phyloP scores from a whole-genome alignment of 1,140 invertebrate genomes.

The Cyclina sinensis region DNA sequence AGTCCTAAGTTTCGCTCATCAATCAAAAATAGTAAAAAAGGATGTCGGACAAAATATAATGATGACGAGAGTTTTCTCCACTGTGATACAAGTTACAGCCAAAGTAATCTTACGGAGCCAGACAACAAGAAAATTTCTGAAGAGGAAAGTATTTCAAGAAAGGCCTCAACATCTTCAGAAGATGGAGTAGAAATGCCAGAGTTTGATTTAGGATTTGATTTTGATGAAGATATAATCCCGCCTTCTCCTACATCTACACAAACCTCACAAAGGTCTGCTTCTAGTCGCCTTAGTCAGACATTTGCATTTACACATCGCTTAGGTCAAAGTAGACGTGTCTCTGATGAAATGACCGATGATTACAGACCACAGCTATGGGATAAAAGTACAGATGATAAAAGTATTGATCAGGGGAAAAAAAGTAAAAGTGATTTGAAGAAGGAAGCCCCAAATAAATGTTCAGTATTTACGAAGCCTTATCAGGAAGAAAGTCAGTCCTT shows the following conservation, averaged over 20 bases:
- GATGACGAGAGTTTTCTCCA: too few species aligned
- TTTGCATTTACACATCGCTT: conserved; percentile 49
- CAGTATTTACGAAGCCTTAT: not conserved
- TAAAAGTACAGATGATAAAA: not conserved
- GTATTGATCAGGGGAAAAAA: not conserved
- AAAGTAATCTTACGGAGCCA: not conserved
- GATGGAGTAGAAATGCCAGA: conserved; percentile 50
- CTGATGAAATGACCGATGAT: not conserved
- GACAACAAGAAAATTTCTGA: not conserved
- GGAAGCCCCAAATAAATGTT: not conserved
- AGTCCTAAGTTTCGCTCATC: not conserved
- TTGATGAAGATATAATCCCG: conserved; percentile 65
- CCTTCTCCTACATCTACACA: conserved; percentile 53
- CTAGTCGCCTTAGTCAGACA: conserved; percentile 47
- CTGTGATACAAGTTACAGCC: too few species aligned
- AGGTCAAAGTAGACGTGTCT: not conserved
- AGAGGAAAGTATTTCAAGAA: conserved; percentile 11
- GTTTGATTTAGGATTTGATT: conserved; percentile 66
- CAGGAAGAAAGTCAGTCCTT: conserved; percentile 28
- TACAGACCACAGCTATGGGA: not conserved
- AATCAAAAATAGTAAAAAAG: not conserved
- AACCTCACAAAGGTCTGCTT: conserved; percentile 42
- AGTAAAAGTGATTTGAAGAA: not conserved
- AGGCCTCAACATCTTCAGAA: conserved; percentile 35
- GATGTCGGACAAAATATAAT: not conserved